Conservation (phyloP, 2,797 vertebrate species). For the Lacerta viridis region DNA sequence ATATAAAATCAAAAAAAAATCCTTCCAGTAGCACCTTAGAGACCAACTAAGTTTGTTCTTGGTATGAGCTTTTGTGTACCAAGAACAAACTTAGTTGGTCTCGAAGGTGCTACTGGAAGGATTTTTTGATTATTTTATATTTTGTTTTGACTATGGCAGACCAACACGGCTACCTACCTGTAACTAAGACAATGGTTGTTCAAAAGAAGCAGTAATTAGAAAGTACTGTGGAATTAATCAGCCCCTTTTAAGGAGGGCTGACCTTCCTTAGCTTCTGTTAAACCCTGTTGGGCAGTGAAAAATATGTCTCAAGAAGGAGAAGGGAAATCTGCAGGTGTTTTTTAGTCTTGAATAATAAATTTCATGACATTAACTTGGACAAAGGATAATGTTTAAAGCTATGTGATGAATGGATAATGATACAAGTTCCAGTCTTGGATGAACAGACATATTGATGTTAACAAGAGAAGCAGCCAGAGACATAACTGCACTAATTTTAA, state of each 20-base stretch:
- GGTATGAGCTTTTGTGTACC: too few species aligned
- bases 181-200: too few species aligned
- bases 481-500: background rate
- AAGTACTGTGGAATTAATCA: background rate
- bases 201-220: background rate
- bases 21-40: too few species aligned
- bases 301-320: background rate
- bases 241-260: background rate
- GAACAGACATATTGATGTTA: background rate
- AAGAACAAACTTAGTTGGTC: too few species aligned
- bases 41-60: too few species aligned
- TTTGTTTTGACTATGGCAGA: too few species aligned
- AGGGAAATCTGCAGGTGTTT: background rate
- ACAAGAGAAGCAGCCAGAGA: background rate
- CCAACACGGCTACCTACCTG: too few species aligned
- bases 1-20: too few species aligned
- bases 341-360: background rate
- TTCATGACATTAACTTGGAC: constrained; percentile 9
- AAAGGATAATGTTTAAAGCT: background rate
- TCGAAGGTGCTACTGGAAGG: too few species aligned
- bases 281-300: background rate
- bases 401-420: background rate
- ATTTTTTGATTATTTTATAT: too few species aligned
- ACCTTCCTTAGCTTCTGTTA: background rate
- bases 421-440: background rate